Base-by-base conservation (phyloP, 1,140 invertebrate genomes). In the Drosophila kohkoa region DNA sequence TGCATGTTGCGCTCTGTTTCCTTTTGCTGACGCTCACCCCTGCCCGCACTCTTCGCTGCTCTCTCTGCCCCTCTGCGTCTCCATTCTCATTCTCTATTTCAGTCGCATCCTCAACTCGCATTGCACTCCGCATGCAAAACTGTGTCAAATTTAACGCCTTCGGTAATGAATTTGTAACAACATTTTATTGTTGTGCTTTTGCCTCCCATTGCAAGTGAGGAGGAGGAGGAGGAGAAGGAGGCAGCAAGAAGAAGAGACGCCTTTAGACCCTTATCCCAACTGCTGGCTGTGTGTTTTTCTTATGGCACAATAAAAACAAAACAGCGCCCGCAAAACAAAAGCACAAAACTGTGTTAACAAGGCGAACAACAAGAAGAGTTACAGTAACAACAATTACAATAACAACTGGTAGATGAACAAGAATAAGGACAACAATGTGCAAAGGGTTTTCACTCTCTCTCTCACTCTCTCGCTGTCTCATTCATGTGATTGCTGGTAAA, bases 81-180 rank as follows among this genome's bases (percentile, higher is more conserved):
- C 13, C 8, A 15, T 48, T 54, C n/a, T 46, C 49, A 10, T 57
- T 6, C 51, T 51, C 48, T 41, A 20, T 52, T 60, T 62, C 30
- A 30, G 8, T 43, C 30, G 48, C 62, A 51, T 49, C 32, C 60
- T 63, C 58, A 11, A 25, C 30, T 60, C 11, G 35, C 13, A 28
- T 20, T 70, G 74, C 74, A 76, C 48, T 55, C 51, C 48, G 79
- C 83, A 89, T 79, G 85, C 81, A 89, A 89, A 89, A 89, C 78
- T 89, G 85, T 89, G 85, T 89, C 85, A 89, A 85, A 89, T 90
- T 89, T 85, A 90, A 89, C 85, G 86, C 85, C 85, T 89, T 89
- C 85, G 86, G 85, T 89, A 89, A 89, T 89, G 85, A 89, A 89
- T 89, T 89, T 89, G 85, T 89, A 89, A 89, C 81, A 88, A 87